Base-by-base conservation (phyloP, 2,797 vertebrate species). In the Ambastaia sidthimunki region DNA sequence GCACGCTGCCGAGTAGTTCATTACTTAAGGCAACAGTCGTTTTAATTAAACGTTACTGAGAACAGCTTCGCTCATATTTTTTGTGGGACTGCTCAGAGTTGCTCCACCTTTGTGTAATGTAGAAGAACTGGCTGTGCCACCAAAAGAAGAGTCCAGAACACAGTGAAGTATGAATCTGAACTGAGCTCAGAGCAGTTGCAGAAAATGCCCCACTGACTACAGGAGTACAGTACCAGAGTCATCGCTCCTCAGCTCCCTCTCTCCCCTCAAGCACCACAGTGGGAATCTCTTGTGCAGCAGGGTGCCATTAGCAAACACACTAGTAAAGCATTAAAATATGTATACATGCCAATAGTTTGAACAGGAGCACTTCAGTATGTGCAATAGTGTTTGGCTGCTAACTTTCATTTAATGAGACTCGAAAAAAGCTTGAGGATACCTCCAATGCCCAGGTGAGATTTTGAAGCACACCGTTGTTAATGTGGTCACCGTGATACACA, bases 291-390 rank as follows among this genome's bases (percentile, higher is more conserved):
- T 69, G 75, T 80, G 44, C 78, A 81, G 75, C 60, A 63, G 41
- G 62, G 59, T 81, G 69, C 54, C 76, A 57, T 65, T 73, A 77
- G 65, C 65, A 70, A 83, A 84, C 69, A 78, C 74, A 78, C 80
- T 82, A 81, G 55, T 83, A 37, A 79, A 82, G 78, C 80, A 79
- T 85, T 81, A 83, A 85, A 82, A 67, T 31, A 60, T 72, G 54
- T 75, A 76, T 57, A 66, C 19, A 67, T 66, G 18, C 74, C 74
- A 50, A 63, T 52, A 71, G 37, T 71, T 83, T 83, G 82, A 72
- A 85, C 87, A 82, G 80, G 84, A 84, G 74, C 85, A 82, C 78
- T 90, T 87, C 81, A 80, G 82, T 66, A 63, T 48, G 73, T 67
- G 68, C 7, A 28, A 80, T 44, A 82, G 57, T 59, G 41, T 62